Evolutionary conservation across 2,888 invertebrate species (phyloP).

Genomic region (Philhelius pedissequus): DNA sequence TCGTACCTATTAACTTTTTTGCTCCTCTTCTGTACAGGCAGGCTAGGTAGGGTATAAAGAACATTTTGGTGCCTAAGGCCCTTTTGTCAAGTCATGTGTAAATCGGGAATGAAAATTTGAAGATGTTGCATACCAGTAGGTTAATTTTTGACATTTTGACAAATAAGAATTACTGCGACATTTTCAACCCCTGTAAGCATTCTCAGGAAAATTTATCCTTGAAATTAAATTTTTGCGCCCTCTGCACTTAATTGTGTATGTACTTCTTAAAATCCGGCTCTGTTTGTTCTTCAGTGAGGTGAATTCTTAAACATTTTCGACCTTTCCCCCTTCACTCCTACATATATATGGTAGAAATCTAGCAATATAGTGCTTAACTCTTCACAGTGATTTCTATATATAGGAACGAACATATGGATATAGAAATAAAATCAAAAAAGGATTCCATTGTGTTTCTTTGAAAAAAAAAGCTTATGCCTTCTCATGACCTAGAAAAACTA

Average conservation of each 20-base stretch:
- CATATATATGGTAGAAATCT: background rate
- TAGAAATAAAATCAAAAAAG: background rate
- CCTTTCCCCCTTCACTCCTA: background rate
- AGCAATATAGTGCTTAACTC: background rate
- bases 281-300: background rate
- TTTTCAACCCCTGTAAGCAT: no score
- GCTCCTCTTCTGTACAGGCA: no score
- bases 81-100: no score
- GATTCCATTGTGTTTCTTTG: background rate
- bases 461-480: slow-evolving; percentile 22
- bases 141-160: no score
- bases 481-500: slow-evolving; percentile 46
- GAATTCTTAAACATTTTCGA: slow-evolving; percentile 10
- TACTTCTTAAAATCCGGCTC: background rate
- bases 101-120: no score
- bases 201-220: background rate
- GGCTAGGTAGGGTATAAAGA: no score
- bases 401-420: background rate
- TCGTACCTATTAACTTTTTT: background rate
- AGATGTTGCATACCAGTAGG: no score
- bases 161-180: no score
- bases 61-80: no score
- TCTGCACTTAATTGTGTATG: background rate
- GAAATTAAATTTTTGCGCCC: background rate
- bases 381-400: background rate